A percentile compares a stretch with the other conserved stretches of the same genome.
These are phyloP conservation scores for Colletes gigas DNA, from an alignment of 1,140 invertebrate genomes.

Conservation along the genomic window DNA sequence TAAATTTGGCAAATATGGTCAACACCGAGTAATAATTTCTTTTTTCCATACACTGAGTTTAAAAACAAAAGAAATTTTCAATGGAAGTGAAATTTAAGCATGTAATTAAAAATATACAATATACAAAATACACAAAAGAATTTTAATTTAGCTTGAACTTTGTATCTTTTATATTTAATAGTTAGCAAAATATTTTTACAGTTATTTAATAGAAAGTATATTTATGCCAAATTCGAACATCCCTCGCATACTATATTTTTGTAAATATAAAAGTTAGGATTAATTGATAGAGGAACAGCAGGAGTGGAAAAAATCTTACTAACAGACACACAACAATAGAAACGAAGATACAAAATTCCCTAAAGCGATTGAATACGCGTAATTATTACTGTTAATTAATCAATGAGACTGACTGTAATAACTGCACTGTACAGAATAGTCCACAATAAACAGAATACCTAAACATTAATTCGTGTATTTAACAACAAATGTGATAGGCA, in stretches of 20 bases:
- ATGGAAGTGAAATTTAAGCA: too few relatives aligned
- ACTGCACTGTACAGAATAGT: not conserved
- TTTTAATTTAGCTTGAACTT: not conserved
- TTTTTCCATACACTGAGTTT: too few relatives aligned
- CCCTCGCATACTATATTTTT: not conserved
- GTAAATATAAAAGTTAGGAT: not conserved
- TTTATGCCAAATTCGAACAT: not conserved
- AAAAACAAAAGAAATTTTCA: too few relatives aligned
- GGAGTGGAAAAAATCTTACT: not conserved
- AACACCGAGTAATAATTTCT: too few relatives aligned
- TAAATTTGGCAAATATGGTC: too few relatives aligned
- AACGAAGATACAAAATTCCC: not conserved
- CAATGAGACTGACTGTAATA: slow-evolving; percentile 37
- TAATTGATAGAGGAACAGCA: not conserved
- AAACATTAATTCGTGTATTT: slow-evolving; percentile 2
- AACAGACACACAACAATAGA: not conserved
- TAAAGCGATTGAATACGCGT: not conserved
- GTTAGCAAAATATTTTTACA: not conserved
- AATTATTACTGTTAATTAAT: slow-evolving; percentile 2
- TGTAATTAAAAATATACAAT: not conserved
- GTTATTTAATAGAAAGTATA: not conserved
- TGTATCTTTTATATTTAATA: not conserved
- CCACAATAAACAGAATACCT: not conserved
- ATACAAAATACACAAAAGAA: not conserved
- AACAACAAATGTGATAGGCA: not conserved